Percentiles rank a stretch among this genome's conserved stretches.
phyloP scores from a whole-genome alignment of 2,113 vertebrate species.

The Malurus melanocephalus region DNA sequence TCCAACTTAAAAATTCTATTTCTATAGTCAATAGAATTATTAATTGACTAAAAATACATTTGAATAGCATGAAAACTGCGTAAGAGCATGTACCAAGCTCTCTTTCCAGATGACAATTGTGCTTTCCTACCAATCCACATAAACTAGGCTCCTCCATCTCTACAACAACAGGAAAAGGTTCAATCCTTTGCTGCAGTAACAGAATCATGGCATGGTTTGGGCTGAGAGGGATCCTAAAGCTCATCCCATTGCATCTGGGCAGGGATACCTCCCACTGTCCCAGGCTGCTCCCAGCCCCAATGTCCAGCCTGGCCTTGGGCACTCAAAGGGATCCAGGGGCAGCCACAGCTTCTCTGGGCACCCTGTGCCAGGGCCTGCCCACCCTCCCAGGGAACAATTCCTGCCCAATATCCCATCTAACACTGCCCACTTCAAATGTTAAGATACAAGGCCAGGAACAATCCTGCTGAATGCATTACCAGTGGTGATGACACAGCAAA shows the following conservation, averaged over 20 bases:
- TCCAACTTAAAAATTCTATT: background rate
- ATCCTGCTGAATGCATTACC: background rate
- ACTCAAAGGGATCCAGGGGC: background rate
- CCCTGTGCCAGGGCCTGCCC: background rate
- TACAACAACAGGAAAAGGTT: background rate
- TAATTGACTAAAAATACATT: background rate
- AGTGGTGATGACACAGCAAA: background rate
- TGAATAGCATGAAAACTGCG: background rate
- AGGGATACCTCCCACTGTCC: background rate
- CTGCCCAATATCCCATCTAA: background rate
- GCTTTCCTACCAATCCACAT: background rate
- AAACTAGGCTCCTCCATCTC: background rate
- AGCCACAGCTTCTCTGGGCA: background rate
- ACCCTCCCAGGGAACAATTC: background rate
- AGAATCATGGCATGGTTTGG: background rate
- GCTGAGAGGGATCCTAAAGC: background rate
- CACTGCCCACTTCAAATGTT: background rate
- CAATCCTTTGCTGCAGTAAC: background rate
- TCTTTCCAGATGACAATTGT: background rate
- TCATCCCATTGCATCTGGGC: background rate
- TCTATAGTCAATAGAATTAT: background rate
- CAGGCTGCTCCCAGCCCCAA: background rate
- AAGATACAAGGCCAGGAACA: background rate
- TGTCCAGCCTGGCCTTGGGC: background rate
- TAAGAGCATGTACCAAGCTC: background rate